phyloP scores from a whole-genome alignment of 1,140 invertebrate genomes.

The Vanessa tameamea region DNA sequence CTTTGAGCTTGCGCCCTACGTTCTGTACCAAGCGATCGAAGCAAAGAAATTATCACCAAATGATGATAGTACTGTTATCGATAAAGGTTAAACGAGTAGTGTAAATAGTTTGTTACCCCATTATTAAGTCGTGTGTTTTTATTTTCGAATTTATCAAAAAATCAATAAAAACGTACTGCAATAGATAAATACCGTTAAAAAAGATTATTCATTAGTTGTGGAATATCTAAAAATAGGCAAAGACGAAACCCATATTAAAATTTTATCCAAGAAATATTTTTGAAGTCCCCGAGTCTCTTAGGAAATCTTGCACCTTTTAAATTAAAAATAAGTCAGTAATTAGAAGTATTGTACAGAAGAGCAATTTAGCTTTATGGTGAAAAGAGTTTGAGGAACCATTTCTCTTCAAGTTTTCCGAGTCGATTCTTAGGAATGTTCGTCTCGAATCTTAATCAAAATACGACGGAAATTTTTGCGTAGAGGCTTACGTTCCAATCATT shows the following conservation, averaged over 20 bases:
- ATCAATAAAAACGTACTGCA: too few species aligned
- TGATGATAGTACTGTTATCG: too few species aligned
- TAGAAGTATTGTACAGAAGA: conserved; percentile 12
- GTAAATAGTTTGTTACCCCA: too few species aligned
- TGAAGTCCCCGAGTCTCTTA: background rate
- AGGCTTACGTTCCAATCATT: conserved; percentile 22
- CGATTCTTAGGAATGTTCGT: conserved; percentile 17
- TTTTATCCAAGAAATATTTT: background rate
- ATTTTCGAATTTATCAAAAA: too few species aligned
- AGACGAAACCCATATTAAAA: background rate
- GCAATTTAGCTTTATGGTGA: conserved; percentile 21
- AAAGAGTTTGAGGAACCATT: conserved; percentile 20
- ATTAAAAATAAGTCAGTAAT: conserved; percentile 6
- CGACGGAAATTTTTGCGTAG: conserved; percentile 4
- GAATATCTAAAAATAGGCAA: background rate
- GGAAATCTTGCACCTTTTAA: conserved; percentile 1
- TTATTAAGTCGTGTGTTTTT: too few species aligned
- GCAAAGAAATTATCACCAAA: too few species aligned
- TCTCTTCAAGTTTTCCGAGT: conserved; percentile 18
- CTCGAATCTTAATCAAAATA: conserved; percentile 29
- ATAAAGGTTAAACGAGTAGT: too few species aligned
- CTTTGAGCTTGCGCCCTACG: too few species aligned
- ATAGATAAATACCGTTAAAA: too few species aligned
- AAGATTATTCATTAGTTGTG: too few species aligned
- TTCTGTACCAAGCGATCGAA: too few species aligned